Conservation (phyloP, 2,797 vertebrate genomes). For the Periparus ater region DNA sequence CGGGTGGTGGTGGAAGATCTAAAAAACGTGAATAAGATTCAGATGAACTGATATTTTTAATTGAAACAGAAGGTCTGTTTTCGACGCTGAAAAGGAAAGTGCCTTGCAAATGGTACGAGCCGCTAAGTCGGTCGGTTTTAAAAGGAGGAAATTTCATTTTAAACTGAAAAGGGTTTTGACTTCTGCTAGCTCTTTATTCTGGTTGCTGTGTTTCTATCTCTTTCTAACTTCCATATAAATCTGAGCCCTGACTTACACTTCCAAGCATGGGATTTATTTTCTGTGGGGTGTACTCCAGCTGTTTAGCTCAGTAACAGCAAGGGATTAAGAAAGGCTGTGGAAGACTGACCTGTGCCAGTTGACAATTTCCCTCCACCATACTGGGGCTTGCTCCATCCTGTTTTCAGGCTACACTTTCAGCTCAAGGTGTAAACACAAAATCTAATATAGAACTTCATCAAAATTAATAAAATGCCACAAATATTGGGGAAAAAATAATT, state of each 20-base stretch:
- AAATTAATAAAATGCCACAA: background rate
- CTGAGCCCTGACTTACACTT: background rate
- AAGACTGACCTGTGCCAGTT: background rate
- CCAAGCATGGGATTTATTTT: background rate
- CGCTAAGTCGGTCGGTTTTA: background rate
- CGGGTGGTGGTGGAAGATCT: conserved; percentile 99
- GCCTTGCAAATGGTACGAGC: background rate
- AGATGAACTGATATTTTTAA: conserved; percentile 68
- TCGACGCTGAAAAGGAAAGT: conserved; percentile 33
- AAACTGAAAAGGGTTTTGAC: background rate
- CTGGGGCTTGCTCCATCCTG: background rate
- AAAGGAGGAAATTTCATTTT: background rate
- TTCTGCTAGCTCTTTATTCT: background rate
- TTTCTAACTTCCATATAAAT: background rate
- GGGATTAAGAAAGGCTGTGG: background rate
- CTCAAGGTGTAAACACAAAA: background rate
- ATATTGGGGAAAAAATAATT: background rate
- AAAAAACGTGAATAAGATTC: conserved; percentile 81
- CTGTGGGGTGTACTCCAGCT: background rate
- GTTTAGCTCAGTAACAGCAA: background rate
- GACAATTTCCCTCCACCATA: background rate
- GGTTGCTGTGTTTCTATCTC: background rate
- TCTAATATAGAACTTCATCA: background rate
- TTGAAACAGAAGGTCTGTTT: conserved; percentile 61
- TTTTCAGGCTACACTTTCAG: background rate